Base-by-base conservation (phyloP, 2,113 vertebrate genomes). In the Menura novaehollandiae region DNA sequence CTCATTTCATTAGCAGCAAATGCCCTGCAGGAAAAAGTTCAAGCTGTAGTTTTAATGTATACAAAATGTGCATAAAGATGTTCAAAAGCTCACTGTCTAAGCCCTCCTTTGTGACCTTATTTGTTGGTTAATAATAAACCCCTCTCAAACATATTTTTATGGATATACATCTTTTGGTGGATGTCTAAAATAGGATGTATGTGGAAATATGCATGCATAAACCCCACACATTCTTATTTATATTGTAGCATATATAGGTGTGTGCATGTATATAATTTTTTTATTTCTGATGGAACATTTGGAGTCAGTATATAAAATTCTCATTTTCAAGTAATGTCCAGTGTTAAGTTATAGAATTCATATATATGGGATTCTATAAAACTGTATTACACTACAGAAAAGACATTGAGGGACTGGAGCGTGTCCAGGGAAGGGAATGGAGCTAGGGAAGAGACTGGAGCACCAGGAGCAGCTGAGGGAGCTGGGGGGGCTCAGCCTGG, bases 141-240 rank as follows among this genome's bases (percentile, higher is more conserved):
- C 5, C 1, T 0, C 4, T 1, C 3, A 4, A 41, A 41, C 4
- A 6, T 16, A 46, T 53, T 66, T 46, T 85, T 37, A 15, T 59
- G 35, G 15, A 11, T 58, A 46, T 16, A 6, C 1, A 6, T 64
- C 4, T 88, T 37, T 41, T 41, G 15, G 23, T 63, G 15, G 24
- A 28, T 15, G 4, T n/a, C 32, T 64, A 59, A 85, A 90, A 16
- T 8, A 67, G 8, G 67, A 67, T 5, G 4, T 14, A 4, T 22
- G 33, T 64, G 4, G 67, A 89, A 20, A 55, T 28, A 60, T 11
- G 21, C 23, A 16, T 44, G 10, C 21, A 24, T 27, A 56, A 68
- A 72, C 19, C 1, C 35, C 55, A n/a, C 14, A 33, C 6, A 13
- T 33, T 62, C 13, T 35, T 51, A 56, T 14, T 72, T 26, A n/a